Evolutionary conservation across 2,888 invertebrate species (phyloP).

Genomic region (Microctonus hyperodae): DNA sequence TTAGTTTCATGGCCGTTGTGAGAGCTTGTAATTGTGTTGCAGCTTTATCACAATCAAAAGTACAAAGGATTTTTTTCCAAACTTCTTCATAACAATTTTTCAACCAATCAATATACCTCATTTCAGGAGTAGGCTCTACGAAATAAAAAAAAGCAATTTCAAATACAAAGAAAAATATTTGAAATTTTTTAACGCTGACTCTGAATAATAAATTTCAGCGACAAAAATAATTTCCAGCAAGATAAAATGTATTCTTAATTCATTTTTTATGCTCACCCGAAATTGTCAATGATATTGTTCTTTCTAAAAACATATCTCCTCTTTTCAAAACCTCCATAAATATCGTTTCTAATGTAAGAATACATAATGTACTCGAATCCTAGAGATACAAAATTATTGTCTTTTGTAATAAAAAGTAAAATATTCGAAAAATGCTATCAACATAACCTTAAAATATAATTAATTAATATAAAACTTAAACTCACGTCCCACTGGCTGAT

Average conservation of each 20-base stretch:
- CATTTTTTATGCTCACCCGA: conserved; percentile 46
- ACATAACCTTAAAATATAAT: conserved; percentile 45
- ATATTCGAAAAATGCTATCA: conserved; percentile 29
- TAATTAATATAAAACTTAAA: conserved; percentile 20
- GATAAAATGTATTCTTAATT: background rate
- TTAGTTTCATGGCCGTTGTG: conserved; percentile 75
- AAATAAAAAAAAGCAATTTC: conserved; percentile 15
- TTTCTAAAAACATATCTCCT: conserved; percentile 70
- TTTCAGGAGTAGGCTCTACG: conserved; percentile 62
- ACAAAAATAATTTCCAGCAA: conserved; percentile 16
- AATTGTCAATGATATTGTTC: conserved; percentile 54
- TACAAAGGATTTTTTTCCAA: conserved; percentile 68
- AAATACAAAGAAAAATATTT: too few species aligned
- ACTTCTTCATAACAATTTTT: conserved; percentile 74
- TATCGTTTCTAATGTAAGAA: conserved; percentile 76
- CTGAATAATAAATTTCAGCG: too few species aligned
- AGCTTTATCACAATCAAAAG: conserved; percentile 67
- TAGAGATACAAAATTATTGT: too few species aligned
- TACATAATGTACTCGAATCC: conserved; percentile 65
- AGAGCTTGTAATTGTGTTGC: conserved; percentile 71
- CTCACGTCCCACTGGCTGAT: conserved; percentile 74
- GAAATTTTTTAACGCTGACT: too few species aligned
- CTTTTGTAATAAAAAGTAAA: conserved; percentile 6
- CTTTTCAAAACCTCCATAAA: conserved; percentile 74
- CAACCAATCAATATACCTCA: conserved; percentile 74